Evolutionary conservation across 2,797 vertebrate species (phyloP).

Genomic region (Sebastes nivosus): DNA sequence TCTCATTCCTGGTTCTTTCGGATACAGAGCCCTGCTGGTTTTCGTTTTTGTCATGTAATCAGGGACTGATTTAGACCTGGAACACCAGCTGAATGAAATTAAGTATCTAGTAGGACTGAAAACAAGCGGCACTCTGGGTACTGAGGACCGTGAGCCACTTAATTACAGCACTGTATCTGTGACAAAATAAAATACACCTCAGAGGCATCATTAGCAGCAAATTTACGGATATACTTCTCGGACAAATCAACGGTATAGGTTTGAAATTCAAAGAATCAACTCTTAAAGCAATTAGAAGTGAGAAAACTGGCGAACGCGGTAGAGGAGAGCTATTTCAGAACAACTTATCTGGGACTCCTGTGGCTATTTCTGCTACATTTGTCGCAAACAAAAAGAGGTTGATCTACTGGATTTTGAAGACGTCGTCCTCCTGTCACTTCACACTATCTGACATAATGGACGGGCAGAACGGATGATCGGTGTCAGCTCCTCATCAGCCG

Average conservation of each 20-base stretch:
- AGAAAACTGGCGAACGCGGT: slow-evolving; percentile 46
- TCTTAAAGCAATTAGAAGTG: slow-evolving; percentile 53
- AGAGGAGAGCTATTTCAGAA: slow-evolving; percentile 67
- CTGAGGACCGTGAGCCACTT: slow-evolving; percentile 63
- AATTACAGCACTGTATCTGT: slow-evolving; percentile 65
- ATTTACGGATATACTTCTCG: slow-evolving; percentile 36
- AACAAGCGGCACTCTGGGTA: slow-evolving; percentile 60
- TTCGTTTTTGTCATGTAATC: slow-evolving; percentile 74
- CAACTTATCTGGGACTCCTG: slow-evolving; percentile 71
- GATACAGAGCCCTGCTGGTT: slow-evolving; percentile 73
- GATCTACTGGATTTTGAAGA: slow-evolving; percentile 72
- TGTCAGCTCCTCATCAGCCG: slow-evolving; percentile 76
- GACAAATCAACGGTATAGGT: slow-evolving; percentile 31
- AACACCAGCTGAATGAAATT: slow-evolving; percentile 77
- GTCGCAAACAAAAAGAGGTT: slow-evolving; percentile 81
- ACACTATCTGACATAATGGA: slow-evolving; percentile 81
- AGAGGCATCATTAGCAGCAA: slow-evolving; percentile 62
- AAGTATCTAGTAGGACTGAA: slow-evolving; percentile 61
- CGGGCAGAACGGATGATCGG: slow-evolving; percentile 74
- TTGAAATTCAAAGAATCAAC: slow-evolving; percentile 46
- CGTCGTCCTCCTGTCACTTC: slow-evolving; percentile 75
- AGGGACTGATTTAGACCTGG: slow-evolving; percentile 72
- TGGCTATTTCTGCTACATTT: slow-evolving; percentile 84
- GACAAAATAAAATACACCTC: slow-evolving; percentile 65
- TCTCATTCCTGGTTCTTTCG: slow-evolving; percentile 54